Conservation (phyloP, 2,113 vertebrate species). For the Datnioides undecimradiatus region DNA sequence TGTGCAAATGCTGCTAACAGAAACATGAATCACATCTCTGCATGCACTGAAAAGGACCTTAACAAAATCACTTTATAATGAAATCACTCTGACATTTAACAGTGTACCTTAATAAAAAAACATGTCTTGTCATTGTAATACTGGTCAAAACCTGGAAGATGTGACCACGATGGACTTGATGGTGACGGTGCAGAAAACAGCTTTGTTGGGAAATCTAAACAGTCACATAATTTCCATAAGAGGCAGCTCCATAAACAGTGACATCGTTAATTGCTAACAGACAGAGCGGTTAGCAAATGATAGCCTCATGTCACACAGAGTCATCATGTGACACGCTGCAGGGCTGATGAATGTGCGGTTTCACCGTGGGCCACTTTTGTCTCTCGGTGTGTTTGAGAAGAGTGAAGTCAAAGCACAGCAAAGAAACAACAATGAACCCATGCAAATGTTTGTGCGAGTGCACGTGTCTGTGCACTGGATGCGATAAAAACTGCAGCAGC, state of each 20-base stretch:
- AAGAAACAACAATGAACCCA: neutral
- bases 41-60: no score
- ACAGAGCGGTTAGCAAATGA: conserved; percentile 53
- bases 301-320: conserved; percentile 53
- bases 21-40: no score
- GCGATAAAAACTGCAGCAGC: neutral
- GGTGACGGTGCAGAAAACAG: conserved; percentile 5
- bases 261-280: conserved; percentile 70
- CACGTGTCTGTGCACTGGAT: neutral
- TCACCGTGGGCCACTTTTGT: neutral
- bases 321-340: conserved; percentile 44
- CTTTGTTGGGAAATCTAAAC: conserved; percentile 45
- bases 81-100: neutral
- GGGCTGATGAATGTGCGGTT: conserved; percentile 46
- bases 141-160: neutral
- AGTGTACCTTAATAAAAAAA: neutral
- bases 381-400: neutral
- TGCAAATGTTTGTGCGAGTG: neutral
- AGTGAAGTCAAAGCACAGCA: neutral
- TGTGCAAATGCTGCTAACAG: no score
- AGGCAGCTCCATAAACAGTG: conserved; percentile 39
- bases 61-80: no score
- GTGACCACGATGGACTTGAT: neutral
- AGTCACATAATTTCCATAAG: conserved; percentile 29
- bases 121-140: neutral